Conservation (phyloP, 2,888 invertebrate species). For the Orthosia incerta region DNA sequence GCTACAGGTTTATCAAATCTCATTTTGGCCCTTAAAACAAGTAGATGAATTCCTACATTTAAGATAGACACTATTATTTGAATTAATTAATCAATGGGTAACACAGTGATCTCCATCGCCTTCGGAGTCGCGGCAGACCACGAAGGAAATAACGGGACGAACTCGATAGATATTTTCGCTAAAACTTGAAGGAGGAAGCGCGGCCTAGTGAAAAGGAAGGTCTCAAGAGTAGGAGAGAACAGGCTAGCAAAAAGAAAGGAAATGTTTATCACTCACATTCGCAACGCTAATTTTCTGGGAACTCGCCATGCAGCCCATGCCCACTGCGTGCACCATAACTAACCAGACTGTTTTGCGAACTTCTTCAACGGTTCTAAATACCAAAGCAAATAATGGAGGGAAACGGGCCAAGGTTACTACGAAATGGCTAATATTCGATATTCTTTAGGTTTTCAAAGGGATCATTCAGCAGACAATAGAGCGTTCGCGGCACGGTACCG, state of each 20-base stretch:
- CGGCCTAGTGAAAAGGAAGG: too few relatives aligned
- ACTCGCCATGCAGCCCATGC: slow-evolving; percentile 85
- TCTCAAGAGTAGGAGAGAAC: too few relatives aligned
- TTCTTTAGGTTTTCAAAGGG: slow-evolving; percentile 60
- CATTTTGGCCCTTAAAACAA: too few relatives aligned
- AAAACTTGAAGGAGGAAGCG: too few relatives aligned
- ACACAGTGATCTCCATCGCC: too few relatives aligned
- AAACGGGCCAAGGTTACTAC: slow-evolving; percentile 79
- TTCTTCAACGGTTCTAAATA: slow-evolving; percentile 43
- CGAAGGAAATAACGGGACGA: too few relatives aligned
- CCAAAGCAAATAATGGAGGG: slow-evolving; percentile 54
- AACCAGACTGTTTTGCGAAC: slow-evolving; percentile 51
- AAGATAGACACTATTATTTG: too few relatives aligned
- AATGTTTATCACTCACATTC: slow-evolving; percentile 67
- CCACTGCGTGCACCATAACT: slow-evolving; percentile 71
- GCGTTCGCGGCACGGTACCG: slow-evolving; percentile 75
- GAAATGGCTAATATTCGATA: slow-evolving; percentile 63
- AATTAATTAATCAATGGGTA: too few relatives aligned
- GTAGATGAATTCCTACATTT: too few relatives aligned
- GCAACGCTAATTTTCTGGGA: slow-evolving; percentile 73
- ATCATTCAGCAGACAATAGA: slow-evolving; percentile 76
- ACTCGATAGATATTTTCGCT: too few relatives aligned
- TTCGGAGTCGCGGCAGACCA: too few relatives aligned
- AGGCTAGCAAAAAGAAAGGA: not conserved
- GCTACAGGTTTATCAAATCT: too few relatives aligned